Evolutionary conservation across 2,888 invertebrate genomes (phyloP), one percentile per base, ranked within the genome.

Genomic region (Hofmannophila pseudospretella): DNA sequence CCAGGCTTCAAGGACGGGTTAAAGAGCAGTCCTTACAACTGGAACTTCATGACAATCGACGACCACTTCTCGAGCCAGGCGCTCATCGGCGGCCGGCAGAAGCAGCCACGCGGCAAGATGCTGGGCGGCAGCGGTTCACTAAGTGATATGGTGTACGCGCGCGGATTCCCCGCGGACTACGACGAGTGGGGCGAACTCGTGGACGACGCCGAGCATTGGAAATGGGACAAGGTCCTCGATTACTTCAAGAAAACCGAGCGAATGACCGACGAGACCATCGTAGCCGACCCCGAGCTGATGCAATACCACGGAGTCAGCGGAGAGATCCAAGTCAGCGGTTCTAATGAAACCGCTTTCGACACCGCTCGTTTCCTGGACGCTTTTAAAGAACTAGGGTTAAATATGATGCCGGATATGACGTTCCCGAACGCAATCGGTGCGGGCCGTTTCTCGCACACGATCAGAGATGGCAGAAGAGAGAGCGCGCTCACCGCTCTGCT

Each of bases 71-170:
- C 77, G 0, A 71, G 82, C 29, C 80, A 78, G 38, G 68, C 67
- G 0, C 52, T 80, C 16, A 39, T 32, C 1, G 58, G 45, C 1
- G 76, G 78, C 2, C 54, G 49, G 0, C 70, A 77, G 55, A 50
- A 49, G 12, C 81, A 77, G 42, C 79, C 78, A 0, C 69, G 82
- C 1, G 82, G 79, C 8, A 70, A 50, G 45, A 65, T 80, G 70
- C 61, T 85, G 5, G 82, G 82, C 1, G 82, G 84, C 27, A 69
- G 58, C 41, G 80, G 80, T 26, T 75, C 80, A 14, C 47, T 80
- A 38, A 81, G 79, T 40, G 75, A 75, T 54, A 80, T 82, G 81
- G 61, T 84, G 7, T 82, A 84, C 49, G 52, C 80, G 1, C 58
- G 84, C 3, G 84, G 84, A 0, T 69, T 67, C 42, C 80, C 81